Conservation (phyloP, 2,888 invertebrate species). For the Gastracanthus pulcherrimus region DNA sequence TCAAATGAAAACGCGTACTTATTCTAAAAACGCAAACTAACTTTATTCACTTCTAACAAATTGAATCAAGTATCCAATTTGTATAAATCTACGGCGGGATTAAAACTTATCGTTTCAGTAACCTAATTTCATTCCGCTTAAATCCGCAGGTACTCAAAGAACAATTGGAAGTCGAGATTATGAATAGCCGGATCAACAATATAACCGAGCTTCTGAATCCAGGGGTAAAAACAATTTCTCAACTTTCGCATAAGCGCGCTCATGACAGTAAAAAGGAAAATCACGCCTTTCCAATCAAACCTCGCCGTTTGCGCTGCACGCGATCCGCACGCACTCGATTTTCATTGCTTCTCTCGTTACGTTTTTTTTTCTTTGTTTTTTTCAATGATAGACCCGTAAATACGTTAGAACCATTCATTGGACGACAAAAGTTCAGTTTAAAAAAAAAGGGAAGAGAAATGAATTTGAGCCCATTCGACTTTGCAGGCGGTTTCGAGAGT, state of each 20-base stretch:
- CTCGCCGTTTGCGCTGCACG: neutral
- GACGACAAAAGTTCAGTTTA: neutral
- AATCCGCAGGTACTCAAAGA: slow-evolving; percentile 70
- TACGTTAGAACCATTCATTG: neutral
- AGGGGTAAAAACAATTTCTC: slow-evolving; percentile 62
- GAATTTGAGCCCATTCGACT: neutral
- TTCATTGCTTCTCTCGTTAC: no score
- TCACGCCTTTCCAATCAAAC: neutral
- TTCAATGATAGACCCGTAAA: no score
- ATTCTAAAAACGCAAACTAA: neutral
- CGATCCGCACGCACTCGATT: no score
- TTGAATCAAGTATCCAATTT: slow-evolving; percentile 18
- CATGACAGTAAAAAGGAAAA: neutral
- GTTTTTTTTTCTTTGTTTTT: neutral
- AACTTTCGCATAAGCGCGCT: neutral
- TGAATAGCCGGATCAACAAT: slow-evolving; percentile 72
- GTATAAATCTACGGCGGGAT: slow-evolving; percentile 1
- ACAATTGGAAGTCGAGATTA: slow-evolving; percentile 71
- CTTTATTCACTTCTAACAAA: neutral
- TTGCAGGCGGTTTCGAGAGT: no score
- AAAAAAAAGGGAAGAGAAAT: neutral
- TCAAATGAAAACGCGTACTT: neutral
- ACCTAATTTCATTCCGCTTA: slow-evolving; percentile 16
- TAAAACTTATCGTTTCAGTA: slow-evolving; percentile 27
- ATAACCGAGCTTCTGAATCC: slow-evolving; percentile 70